Evolutionary conservation across 2,113 vertebrate genomes (phyloP).

Genomic region (Silurus glanis): DNA sequence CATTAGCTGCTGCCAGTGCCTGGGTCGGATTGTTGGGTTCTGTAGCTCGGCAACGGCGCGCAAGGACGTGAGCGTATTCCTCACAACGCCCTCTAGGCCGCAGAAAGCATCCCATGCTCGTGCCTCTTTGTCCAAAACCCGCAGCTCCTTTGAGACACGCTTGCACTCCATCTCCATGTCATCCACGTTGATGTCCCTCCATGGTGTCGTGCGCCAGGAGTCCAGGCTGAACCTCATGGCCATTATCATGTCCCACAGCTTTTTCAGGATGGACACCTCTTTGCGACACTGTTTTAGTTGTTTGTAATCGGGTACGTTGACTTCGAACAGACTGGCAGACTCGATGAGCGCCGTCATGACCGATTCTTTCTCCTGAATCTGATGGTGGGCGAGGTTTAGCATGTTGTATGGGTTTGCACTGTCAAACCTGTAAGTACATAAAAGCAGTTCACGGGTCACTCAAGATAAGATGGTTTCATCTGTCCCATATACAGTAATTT

Average conservation of each 20-base stretch:
- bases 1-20: conserved; percentile 94
- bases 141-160: conserved; percentile 81
- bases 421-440: conserved; percentile 76
- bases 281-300: conserved; percentile 87
- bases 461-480: neutral
- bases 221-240: conserved; percentile 73
- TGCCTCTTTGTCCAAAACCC: conserved; percentile 84
- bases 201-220: conserved; percentile 82
- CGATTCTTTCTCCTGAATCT: conserved; percentile 83
- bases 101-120: conserved; percentile 85
- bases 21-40: conserved; percentile 84
- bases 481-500: neutral
- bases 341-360: conserved; percentile 80
- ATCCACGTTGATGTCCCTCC: conserved; percentile 86
- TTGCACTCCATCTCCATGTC: conserved; percentile 89
- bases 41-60: conserved; percentile 87
- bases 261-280: conserved; percentile 76
- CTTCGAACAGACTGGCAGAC: conserved; percentile 88
- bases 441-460: neutral
- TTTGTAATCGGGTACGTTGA: conserved; percentile 83
- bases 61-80: conserved; percentile 83
- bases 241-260: conserved; percentile 68
- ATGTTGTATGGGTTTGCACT: conserved; percentile 74
- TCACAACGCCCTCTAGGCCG: conserved; percentile 81
- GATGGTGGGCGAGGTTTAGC: conserved; percentile 77